Evolutionary conservation across 2,888 invertebrate genomes (phyloP).

Genomic region (Tridacna gigas): DNA sequence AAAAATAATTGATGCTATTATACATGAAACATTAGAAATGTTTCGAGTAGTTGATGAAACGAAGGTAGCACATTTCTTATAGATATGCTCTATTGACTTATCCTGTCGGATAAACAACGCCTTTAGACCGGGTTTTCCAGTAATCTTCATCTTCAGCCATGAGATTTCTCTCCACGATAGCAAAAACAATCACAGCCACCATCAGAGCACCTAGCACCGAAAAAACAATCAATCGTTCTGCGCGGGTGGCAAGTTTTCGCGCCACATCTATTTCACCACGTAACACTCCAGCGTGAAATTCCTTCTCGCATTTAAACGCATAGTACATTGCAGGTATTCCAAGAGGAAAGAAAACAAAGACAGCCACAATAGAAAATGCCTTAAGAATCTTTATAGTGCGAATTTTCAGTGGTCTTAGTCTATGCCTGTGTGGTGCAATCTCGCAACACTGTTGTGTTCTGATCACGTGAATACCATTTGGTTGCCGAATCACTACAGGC

Average conservation of each 20-base stretch:
- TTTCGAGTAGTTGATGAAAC: no score
- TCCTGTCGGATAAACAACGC: slow-evolving; percentile 48
- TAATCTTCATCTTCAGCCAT: slow-evolving; percentile 65
- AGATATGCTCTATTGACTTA: background rate
- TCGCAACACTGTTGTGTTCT: slow-evolving; percentile 65
- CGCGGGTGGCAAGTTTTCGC: slow-evolving; percentile 72
- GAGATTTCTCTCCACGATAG: slow-evolving; percentile 69
- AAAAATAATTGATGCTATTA: no score
- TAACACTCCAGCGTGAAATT: slow-evolving; percentile 75
- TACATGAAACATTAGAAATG: no score
- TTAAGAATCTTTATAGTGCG: slow-evolving; percentile 70
- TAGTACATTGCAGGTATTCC: slow-evolving; percentile 76
- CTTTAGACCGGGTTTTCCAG: slow-evolving; percentile 47
- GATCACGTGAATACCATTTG: slow-evolving; percentile 68
- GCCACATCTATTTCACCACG: slow-evolving; percentile 78
- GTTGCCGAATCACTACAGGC: slow-evolving; percentile 59
- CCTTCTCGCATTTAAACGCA: slow-evolving; percentile 73
- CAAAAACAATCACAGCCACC: slow-evolving; percentile 68
- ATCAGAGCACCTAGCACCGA: slow-evolving; percentile 71
- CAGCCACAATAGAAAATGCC: slow-evolving; percentile 72
- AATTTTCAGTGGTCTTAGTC: slow-evolving; percentile 63
- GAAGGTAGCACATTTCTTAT: no score
- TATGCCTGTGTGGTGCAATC: slow-evolving; percentile 61
- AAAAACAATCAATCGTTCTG: slow-evolving; percentile 73
- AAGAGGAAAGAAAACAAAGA: slow-evolving; percentile 78